Conservation (phyloP, 2,797 vertebrate species). For the Florisuga fusca region DNA sequence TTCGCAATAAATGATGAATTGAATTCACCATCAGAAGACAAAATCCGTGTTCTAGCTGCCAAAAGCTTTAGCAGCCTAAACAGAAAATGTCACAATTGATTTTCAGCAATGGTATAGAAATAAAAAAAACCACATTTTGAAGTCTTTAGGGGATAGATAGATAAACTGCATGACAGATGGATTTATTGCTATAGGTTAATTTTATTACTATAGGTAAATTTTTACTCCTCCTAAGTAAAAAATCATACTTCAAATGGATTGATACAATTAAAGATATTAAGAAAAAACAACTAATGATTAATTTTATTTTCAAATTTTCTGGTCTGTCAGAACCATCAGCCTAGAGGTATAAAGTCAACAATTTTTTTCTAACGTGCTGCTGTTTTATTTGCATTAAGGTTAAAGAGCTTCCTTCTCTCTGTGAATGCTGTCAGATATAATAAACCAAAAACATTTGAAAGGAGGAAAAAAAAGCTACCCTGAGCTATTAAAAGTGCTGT, state of each 20-base stretch:
- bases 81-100: constrained; percentile 71
- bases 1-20: constrained; percentile 53
- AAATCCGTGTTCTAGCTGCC: constrained; percentile 69
- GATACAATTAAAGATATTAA: constrained; percentile 20
- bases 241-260: constrained; percentile 26
- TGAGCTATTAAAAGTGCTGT: not conserved
- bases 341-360: not conserved
- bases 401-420: constrained; percentile 25
- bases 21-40: constrained; percentile 69
- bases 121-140: constrained; percentile 54
- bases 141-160: constrained; percentile 37
- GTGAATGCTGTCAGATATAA: constrained; percentile 34
- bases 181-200: constrained; percentile 36
- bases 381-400: constrained; percentile 44
- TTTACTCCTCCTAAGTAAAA: constrained; percentile 34
- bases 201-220: constrained; percentile 37
- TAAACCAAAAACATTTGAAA: constrained; percentile 52
- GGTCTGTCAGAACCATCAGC: not conserved
- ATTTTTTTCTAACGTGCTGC: not conserved
- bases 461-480: not conserved
- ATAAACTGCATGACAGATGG: constrained; percentile 37
- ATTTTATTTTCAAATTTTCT: constrained; percentile 35
- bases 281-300: not conserved
- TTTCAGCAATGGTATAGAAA: constrained; percentile 29
- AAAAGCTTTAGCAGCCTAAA: constrained; percentile 69